Evolutionary conservation across 2,113 vertebrate genomes (phyloP).

Genomic region (Phainopepla nitens): DNA sequence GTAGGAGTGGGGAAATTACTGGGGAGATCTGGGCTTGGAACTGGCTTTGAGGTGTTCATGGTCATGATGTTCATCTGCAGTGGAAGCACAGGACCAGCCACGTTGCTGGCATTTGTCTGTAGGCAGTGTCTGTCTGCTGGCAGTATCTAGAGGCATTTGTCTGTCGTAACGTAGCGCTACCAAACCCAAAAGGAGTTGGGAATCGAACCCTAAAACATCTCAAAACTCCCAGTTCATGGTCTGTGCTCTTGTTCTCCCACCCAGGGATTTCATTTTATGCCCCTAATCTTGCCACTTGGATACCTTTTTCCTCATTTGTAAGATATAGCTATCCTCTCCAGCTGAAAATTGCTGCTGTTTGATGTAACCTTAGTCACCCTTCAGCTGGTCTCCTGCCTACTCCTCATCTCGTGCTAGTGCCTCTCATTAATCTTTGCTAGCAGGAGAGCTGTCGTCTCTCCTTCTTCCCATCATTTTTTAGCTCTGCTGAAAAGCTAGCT

Average conservation of each 20-base stretch:
- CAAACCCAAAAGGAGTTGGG: neutral
- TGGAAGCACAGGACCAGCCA: neutral
- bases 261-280: neutral
- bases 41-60: neutral
- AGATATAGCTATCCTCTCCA: neutral
- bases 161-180: neutral
- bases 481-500: neutral
- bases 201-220: neutral
- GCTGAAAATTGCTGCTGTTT: neutral
- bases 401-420: neutral
- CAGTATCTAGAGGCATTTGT: neutral
- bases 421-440: neutral
- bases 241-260: neutral
- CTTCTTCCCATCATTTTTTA: neutral
- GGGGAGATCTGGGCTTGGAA: neutral
- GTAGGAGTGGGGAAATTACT: neutral
- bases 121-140: too few species aligned
- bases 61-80: neutral
- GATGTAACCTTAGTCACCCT: neutral
- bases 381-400: neutral
- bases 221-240: neutral
- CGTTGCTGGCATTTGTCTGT: neutral
- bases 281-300: neutral
- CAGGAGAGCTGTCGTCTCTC: neutral
- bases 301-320: neutral